Evolutionary conservation across 2,113 vertebrate genomes (phyloP).

Genomic region (Salvelinus fontinalis): DNA sequence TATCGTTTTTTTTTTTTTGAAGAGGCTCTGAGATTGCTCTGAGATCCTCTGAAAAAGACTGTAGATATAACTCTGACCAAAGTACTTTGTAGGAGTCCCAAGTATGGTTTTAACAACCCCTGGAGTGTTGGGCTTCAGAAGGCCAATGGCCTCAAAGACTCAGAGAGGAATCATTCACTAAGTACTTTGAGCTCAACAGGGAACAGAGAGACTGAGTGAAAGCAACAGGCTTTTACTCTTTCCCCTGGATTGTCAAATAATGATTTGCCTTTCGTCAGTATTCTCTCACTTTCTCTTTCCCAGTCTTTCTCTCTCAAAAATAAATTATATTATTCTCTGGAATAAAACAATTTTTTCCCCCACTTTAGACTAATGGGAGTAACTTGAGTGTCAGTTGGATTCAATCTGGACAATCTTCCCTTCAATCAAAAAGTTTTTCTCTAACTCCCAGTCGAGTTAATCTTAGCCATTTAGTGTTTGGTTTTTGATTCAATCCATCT

Average conservation of each 20-base stretch:
- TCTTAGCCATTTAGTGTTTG: not conserved
- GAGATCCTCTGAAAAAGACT: not conserved
- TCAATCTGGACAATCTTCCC: not conserved
- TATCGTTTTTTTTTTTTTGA: not conserved
- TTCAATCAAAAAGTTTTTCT: not conserved
- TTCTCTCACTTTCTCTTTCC: not conserved
- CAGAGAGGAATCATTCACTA: conserved; percentile 16
- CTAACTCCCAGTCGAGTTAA: not conserved
- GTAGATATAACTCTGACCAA: conserved; percentile 24
- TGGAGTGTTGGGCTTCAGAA: conserved; percentile 44
- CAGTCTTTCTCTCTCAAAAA: not conserved
- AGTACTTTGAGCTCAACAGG: conserved; percentile 14
- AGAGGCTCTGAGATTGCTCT: too few species aligned
- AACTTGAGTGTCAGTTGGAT: not conserved
- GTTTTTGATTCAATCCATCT: not conserved
- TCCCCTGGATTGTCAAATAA: not conserved
- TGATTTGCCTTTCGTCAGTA: not conserved
- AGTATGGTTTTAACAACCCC: conserved; percentile 32
- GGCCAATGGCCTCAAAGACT: conserved; percentile 19
- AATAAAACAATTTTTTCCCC: not conserved
- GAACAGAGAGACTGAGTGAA: conserved; percentile 14
- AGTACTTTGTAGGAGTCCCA: conserved; percentile 11
- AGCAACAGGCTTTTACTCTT: conserved; percentile 32
- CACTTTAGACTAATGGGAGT: not conserved
- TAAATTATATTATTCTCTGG: not conserved